Evolutionary conservation across 2,797 vertebrate species (phyloP).

Genomic region (Poeciliopsis presidionis): DNA sequence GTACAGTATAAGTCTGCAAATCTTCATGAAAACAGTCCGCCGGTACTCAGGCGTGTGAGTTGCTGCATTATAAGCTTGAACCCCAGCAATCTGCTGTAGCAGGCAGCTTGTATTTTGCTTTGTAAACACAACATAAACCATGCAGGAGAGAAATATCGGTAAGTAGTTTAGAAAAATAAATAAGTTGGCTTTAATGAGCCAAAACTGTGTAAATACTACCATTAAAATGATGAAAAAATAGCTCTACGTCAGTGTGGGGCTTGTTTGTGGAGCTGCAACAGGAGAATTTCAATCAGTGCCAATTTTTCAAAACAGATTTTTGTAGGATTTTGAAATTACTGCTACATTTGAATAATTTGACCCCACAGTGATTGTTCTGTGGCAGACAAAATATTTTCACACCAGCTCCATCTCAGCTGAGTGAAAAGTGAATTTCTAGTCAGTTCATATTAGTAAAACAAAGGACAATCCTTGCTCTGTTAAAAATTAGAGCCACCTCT

Average conservation of each 20-base stretch:
- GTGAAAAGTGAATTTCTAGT: slow-evolving; percentile 66
- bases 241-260: slow-evolving; percentile 60
- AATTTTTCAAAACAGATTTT: slow-evolving; percentile 19
- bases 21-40: slow-evolving; percentile 65
- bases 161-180: slow-evolving; percentile 68
- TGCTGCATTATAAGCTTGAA: slow-evolving; percentile 59
- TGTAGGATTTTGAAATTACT: slow-evolving; percentile 12
- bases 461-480: slow-evolving; percentile 79
- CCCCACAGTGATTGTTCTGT: slow-evolving; percentile 40
- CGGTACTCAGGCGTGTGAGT: slow-evolving; percentile 64
- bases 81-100: slow-evolving; percentile 66
- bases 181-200: slow-evolving; percentile 72
- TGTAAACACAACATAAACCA: slow-evolving; percentile 67
- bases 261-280: slow-evolving; percentile 46
- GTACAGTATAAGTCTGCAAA: slow-evolving; percentile 39
- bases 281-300: slow-evolving; percentile 20
- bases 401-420: slow-evolving; percentile 42
- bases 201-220: slow-evolving; percentile 60
- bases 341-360: slow-evolving; percentile 42
- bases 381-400: slow-evolving; percentile 55
- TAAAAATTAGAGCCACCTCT: slow-evolving; percentile 84
- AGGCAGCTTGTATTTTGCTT: slow-evolving; percentile 72
- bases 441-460: slow-evolving; percentile 69
- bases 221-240: slow-evolving; percentile 66
- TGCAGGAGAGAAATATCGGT: slow-evolving; percentile 57